Conservation (phyloP, 2,113 vertebrate genomes). For the Callorhinus ursinus region DNA sequence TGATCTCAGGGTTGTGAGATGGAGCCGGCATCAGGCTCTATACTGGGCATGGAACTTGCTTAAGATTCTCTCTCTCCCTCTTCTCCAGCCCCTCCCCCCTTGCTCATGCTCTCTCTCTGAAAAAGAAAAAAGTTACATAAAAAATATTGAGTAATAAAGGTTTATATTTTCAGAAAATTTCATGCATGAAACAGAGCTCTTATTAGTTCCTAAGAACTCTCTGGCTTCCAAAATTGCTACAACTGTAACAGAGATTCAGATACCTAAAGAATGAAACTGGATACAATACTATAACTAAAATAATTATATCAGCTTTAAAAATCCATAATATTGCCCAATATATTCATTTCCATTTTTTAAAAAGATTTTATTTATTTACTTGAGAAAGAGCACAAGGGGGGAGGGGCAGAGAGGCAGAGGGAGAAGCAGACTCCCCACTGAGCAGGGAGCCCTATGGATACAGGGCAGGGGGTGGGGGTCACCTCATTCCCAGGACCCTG, state of each 20-base stretch:
- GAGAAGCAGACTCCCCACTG: too few species aligned
- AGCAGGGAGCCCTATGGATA: too few species aligned
- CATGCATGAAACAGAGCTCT: slow-evolving; percentile 18
- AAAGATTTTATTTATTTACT: too few species aligned
- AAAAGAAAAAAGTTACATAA: slow-evolving; percentile 24
- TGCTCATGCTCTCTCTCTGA: neutral
- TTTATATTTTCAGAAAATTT: slow-evolving; percentile 43
- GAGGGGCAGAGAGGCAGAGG: too few species aligned
- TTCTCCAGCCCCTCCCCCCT: neutral
- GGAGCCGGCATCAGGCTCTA: too few species aligned
- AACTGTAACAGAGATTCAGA: slow-evolving; percentile 10
- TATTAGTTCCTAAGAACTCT: neutral
- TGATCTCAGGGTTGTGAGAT: neutral
- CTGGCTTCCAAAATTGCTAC: slow-evolving; percentile 43
- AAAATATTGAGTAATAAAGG: slow-evolving; percentile 43
- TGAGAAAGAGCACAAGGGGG: too few species aligned
- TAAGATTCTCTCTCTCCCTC: neutral
- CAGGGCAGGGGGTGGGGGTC: too few species aligned
- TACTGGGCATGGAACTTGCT: too few species aligned
- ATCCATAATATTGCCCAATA: slow-evolving; percentile 12
- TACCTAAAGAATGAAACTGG: neutral
- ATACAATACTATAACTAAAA: neutral
- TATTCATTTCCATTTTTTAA: slow-evolving; percentile 7
- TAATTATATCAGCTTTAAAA: slow-evolving; percentile 41
- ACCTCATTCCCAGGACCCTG: too few species aligned